Base-by-base conservation (phyloP, 2,888 invertebrate genomes). In the Watsonalla cultraria region DNA sequence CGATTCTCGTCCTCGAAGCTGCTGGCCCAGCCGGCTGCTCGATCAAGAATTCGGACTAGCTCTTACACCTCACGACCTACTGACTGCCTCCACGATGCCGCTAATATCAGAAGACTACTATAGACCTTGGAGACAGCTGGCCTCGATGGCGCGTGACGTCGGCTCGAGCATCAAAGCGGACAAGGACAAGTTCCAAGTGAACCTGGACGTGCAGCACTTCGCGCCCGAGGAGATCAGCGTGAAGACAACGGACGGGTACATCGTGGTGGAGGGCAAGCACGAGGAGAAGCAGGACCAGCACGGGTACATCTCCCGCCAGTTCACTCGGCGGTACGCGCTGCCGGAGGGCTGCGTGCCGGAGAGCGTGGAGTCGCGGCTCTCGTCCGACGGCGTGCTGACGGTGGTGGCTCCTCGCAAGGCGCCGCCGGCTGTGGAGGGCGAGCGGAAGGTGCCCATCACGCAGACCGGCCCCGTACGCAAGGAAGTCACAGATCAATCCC, bases 201-300 rank as follows among this genome's bases (percentile, higher is more conserved):
- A 92, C 65, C 78, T 95, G 66, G 95, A 96, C 72, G 95, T 96
- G 6, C 93, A 94, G 60, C 94, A 95, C 60, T 96, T 95, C 70
- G 81, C 92, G 5, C 95, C 96, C 0, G 92, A 93, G 47, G 96
- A 96, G 74, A 92, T 96, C 50, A 90, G 91, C 0, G 95, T 96
- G 0, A 95, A 95, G 78, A 94, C 94, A 0, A 91, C 93, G 0
- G 94, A 94, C 52, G 92, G 93, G 53, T 91, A 83, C 52, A 90
- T 96, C n/a, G 90, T 95, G 5, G 91, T 95, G 24, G 94, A 95
- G 76, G 96, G 94, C 0, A 95, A 94, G 71, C 96, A 96, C 66
- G 94, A 95, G 64, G 95, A 96, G 72, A 93, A 93, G 66, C 91
- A 92, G 58, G 95, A 95, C 62, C 92, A 94, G 34, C 93, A 94